Percentiles rank a stretch among this genome's conserved stretches.
phyloP scores from a whole-genome alignment of 2,888 invertebrate genomes.

The Microplitis deprimator region DNA sequence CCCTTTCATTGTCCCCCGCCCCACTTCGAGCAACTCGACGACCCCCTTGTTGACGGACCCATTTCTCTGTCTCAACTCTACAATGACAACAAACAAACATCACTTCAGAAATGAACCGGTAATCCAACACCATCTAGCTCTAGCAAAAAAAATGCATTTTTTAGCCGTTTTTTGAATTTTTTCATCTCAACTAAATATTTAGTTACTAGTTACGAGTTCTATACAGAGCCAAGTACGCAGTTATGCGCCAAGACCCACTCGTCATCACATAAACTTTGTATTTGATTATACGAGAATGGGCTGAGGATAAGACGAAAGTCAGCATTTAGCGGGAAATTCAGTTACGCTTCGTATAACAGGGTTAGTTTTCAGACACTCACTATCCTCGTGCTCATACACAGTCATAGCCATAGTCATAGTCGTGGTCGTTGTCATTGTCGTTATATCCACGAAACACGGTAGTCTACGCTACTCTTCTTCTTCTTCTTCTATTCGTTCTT shows the following conservation, averaged over 20 bases:
- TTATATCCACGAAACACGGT: constrained; percentile 22
- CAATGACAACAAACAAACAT: too few species aligned
- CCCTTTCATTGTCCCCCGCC: background rate
- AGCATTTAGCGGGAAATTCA: constrained; percentile 63
- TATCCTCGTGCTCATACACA: constrained; percentile 35
- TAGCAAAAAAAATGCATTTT: too few species aligned
- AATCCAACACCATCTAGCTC: too few species aligned
- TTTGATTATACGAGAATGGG: constrained; percentile 48
- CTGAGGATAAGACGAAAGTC: constrained; percentile 59
- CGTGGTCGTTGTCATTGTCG: constrained; percentile 1
- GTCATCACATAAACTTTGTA: constrained; percentile 50
- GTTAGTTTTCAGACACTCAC: constrained; percentile 58
- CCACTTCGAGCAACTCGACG: too few species aligned
- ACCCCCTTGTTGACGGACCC: too few species aligned
- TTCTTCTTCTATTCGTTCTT: constrained; percentile 12
- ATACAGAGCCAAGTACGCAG: too few species aligned
- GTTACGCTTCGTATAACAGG: constrained; percentile 62
- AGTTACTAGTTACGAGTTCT: background rate
- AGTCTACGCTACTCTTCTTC: constrained; percentile 22
- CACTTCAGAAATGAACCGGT: too few species aligned
- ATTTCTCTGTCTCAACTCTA: too few species aligned
- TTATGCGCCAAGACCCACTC: constrained; percentile 32
- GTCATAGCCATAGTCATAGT: background rate
- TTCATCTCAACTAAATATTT: background rate
- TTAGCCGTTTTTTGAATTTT: too few species aligned